Base-by-base conservation (phyloP, 2,113 vertebrate genomes). In the Pollimyrus isidori region DNA sequence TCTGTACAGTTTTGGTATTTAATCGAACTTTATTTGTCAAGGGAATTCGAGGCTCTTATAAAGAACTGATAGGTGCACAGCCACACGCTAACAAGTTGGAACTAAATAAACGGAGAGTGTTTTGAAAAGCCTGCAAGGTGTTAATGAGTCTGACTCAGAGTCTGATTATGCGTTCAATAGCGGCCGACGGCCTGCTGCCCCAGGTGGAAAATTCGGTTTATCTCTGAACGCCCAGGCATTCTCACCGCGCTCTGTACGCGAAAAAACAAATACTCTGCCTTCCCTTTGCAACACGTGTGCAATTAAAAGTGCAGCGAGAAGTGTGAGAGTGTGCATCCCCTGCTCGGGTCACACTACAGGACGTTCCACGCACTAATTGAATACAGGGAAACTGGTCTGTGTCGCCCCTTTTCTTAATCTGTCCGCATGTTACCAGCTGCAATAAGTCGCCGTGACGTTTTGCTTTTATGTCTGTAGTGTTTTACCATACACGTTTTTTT, bases 151-250 rank as follows among this genome's bases (percentile, higher is more conserved):
- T 90, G 92, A 93, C 92, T 94, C 88, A 90, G 90, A 93, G 95
- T 95, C 93, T 90, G 94, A 94, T 95, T 94, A 95, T 86, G 86
- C 85, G 92, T 93, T 94, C 91, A 94, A 94, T 94, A 91, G 89
- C 90, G 19, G 83, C 92, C 91, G 92, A 90, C 92, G 90, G 92
- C 93, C 89, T 89, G 76, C 88, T 90, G 92, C 92, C 93, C 89
- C 89, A 91, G 93, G 92, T 94, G 93, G 94, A 95, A 94, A 95
- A 95, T 94, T 94, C 52, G 91, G 95, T 95, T 95, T 92, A 95
- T 93, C 93, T 90, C 93, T 91, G 88, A 89, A 92, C 91, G 91
- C 91, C 91, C 91, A 90, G 92, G 90, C 89, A 89, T 91, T 92
- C 92, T 89, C 90, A 89, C 53, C 91, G 90, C 4, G 89, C 89